Evolutionary conservation across 2,113 vertebrate genomes (phyloP).

Genomic region (Megaceryle maxima): DNA sequence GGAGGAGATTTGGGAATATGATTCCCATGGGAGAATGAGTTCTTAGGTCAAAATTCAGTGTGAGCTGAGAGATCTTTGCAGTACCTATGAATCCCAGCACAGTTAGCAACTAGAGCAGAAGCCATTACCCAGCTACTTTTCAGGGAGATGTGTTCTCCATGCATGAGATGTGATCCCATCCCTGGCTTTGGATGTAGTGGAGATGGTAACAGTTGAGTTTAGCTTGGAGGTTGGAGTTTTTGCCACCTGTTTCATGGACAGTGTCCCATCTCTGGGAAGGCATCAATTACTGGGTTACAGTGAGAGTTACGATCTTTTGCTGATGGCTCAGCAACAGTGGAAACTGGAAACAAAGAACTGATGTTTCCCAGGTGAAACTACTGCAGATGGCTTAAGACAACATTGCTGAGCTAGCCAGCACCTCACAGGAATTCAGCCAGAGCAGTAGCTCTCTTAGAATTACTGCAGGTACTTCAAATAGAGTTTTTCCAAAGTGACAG

Average conservation of each 20-base stretch:
- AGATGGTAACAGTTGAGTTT: not conserved
- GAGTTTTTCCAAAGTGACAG: not conserved
- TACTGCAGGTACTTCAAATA: not conserved
- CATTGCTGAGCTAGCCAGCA: not conserved
- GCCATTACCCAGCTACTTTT: not conserved
- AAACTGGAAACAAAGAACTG: not conserved
- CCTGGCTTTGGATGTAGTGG: not conserved
- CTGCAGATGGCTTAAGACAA: not conserved
- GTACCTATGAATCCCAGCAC: not conserved
- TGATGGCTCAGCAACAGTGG: not conserved
- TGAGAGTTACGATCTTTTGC: not conserved
- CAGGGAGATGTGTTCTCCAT: not conserved
- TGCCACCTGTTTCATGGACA: not conserved
- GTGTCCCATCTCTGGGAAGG: not conserved
- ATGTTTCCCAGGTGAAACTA: not conserved
- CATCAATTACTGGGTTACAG: not conserved
- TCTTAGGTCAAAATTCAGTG: not conserved
- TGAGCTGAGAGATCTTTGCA: not conserved
- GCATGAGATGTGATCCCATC: not conserved
- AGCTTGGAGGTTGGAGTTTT: not conserved
- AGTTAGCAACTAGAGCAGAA: not conserved
- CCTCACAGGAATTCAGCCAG: not conserved
- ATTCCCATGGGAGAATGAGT: constrained; percentile 10
- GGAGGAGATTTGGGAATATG: not conserved
- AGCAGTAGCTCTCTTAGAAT: not conserved